A percentile compares a stretch with the other conserved stretches of the same genome.
Conservation (phyloP, 30 jellyfish, hydroid and myxozoan species). For the Catostylus mosaicus region DNA sequence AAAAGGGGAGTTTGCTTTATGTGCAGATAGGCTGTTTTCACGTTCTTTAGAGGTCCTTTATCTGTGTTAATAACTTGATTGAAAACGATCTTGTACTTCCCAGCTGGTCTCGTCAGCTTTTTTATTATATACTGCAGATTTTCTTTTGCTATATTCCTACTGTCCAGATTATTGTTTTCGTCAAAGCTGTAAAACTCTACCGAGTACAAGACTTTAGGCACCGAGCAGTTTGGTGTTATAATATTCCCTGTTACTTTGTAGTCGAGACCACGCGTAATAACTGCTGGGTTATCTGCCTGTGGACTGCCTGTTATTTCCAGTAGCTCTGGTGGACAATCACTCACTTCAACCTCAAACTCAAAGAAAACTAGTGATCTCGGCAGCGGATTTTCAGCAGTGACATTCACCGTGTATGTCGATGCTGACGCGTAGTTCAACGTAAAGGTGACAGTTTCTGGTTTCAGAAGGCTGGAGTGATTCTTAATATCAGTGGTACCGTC, state of each 20-base stretch:
- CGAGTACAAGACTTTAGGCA: not conserved
- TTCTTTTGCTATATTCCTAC: slow-evolving; percentile 2
- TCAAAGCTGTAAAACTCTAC: slow-evolving; percentile 22
- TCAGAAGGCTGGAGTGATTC: slow-evolving; percentile 21
- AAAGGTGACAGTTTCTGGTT: slow-evolving; percentile 19
- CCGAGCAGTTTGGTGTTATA: slow-evolving; percentile 19
- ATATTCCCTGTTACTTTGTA: slow-evolving; percentile 51
- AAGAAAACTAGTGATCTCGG: slow-evolving; percentile 4
- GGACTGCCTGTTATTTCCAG: slow-evolving; percentile 68
- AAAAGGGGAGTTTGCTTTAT: slow-evolving; percentile 57
- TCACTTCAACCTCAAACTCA: slow-evolving; percentile 28
- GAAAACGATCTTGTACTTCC: slow-evolving; percentile 43
- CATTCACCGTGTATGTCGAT: not conserved
- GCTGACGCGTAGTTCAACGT: not conserved
- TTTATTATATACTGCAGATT: not conserved
- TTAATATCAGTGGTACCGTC: slow-evolving; percentile 10
- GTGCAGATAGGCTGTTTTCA: slow-evolving; percentile 51
- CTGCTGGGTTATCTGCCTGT: slow-evolving; percentile 24
- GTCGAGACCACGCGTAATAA: slow-evolving; percentile 53
- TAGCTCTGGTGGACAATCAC: slow-evolving; percentile 41
- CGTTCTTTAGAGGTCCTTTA: slow-evolving; percentile 11
- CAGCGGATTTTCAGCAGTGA: slow-evolving; percentile 33
- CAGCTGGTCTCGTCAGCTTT: slow-evolving; percentile 30
- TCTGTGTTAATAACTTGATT: not conserved
- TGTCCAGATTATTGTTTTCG: not conserved